Conservation (phyloP, 2,113 vertebrate genomes). For the Donacobius atricapilla region DNA sequence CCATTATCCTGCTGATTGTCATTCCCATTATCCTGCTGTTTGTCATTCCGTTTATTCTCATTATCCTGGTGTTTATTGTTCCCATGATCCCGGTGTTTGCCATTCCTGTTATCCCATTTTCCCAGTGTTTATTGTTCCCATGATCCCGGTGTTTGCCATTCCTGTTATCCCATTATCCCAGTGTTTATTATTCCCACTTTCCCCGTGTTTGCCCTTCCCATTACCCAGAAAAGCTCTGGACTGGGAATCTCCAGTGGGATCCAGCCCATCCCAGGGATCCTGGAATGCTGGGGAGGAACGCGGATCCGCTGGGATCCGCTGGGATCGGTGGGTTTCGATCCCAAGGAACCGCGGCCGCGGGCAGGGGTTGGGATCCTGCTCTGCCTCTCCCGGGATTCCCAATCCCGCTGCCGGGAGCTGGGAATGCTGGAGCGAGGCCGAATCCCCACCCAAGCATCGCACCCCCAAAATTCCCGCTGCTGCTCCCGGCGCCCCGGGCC, state of each 20-base stretch:
- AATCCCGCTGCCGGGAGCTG: not conserved
- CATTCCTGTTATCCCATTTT: not conserved
- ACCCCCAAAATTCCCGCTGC: not conserved
- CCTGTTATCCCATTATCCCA: not conserved
- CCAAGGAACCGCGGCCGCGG: not conserved
- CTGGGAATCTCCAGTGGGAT: not conserved
- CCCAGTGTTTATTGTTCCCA: too few relatives aligned
- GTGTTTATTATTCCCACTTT: too few relatives aligned
- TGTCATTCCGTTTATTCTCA: too few relatives aligned
- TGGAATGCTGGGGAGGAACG: not conserved
- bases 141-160: not conserved
- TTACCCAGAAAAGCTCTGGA: not conserved
- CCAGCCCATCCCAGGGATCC: not conserved
- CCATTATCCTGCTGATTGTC: rapidly evolving
- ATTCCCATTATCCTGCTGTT: not conserved
- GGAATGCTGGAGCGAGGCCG: not conserved
- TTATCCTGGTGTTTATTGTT: not conserved
- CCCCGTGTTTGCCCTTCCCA: too few relatives aligned
- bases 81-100: not conserved
- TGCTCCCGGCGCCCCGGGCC: not conserved
- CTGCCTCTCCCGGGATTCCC: not conserved
- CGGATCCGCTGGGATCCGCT: not conserved
- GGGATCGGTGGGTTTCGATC: not conserved
- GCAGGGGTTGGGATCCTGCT: too few relatives aligned
- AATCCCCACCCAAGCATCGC: not conserved